A percentile compares a stretch with the other conserved stretches of the same genome.
phyloP scores from a whole-genome alignment of 64 coral and sea anemone species.

The Stichodactyla helianthus region DNA sequence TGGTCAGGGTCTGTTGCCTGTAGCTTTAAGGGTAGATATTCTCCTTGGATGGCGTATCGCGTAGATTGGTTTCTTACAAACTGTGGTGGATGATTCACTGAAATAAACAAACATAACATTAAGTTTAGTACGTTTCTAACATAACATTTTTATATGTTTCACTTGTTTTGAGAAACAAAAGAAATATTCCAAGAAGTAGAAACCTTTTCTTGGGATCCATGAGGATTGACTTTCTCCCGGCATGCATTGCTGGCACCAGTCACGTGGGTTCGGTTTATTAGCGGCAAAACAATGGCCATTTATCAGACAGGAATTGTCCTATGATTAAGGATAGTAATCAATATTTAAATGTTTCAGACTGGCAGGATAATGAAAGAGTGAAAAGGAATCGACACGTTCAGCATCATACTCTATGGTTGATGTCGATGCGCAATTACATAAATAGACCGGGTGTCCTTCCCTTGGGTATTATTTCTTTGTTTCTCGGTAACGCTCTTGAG shows the following conservation, averaged over 20 bases:
- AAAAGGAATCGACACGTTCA: too few species aligned
- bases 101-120: background rate
- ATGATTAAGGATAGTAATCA: background rate
- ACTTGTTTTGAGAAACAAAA: too few species aligned
- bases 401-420: too few species aligned
- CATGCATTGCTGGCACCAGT: constrained; percentile 50
- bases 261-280: background rate
- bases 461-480: too few species aligned
- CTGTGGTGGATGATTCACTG: constrained; percentile 41
- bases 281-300: constrained; percentile 41
- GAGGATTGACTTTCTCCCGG: constrained; percentile 10
- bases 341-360: too few species aligned
- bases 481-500: too few species aligned
- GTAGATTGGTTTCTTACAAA: constrained; percentile 9
- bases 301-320: constrained; percentile 41
- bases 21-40: background rate
- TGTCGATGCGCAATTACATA: too few species aligned
- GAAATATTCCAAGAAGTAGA: background rate
- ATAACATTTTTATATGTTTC: too few species aligned
- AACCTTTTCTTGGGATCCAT: constrained; percentile 30
- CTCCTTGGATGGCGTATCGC: constrained; percentile 8
- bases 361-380: too few species aligned
- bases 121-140: background rate
- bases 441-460: too few species aligned
- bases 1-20: constrained; percentile 31